These are phyloP conservation scores for Drosophila nigricruria DNA, from an alignment of 2,888 invertebrate species.

Conservation along the genomic window DNA sequence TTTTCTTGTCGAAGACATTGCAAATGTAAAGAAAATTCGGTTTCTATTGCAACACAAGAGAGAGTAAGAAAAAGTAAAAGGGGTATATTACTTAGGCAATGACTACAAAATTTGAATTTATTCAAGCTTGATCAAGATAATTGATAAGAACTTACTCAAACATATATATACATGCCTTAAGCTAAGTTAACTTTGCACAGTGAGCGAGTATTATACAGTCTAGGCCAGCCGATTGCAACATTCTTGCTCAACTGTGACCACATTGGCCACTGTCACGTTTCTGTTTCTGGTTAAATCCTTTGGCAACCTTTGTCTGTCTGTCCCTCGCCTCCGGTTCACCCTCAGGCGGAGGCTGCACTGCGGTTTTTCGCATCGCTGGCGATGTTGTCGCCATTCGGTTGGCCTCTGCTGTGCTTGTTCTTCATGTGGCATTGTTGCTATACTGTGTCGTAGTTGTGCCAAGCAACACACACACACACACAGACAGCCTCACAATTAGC, in stretches of 20 bases:
- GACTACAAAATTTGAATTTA: not conserved
- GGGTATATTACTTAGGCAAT: not conserved
- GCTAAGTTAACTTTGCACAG: not conserved
- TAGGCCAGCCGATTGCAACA: not conserved
- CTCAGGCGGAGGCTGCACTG: conserved; percentile 4
- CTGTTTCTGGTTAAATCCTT: conserved; percentile 11
- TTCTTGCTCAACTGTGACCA: conserved; percentile 1
- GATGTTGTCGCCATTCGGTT: not conserved
- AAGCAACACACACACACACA: conserved; percentile 7
- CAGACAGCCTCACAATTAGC: conserved; percentile 59
- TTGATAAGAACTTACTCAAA: not conserved
- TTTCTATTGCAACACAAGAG: not conserved
- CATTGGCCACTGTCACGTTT: conserved; percentile 11
- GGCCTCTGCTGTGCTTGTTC: conserved; percentile 1
- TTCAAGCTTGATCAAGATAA: not conserved
- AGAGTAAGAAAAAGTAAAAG: not conserved
- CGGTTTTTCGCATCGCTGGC: conserved; percentile 13
- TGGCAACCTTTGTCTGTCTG: conserved; percentile 4
- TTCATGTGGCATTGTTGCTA: not conserved
- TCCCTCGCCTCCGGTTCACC: not conserved
- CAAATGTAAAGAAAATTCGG: not conserved
- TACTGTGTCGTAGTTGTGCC: not conserved
- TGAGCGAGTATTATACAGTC: not conserved
- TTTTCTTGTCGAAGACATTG: not conserved
- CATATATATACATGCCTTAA: not conserved